phyloP scores from a whole-genome alignment of 2,113 vertebrate species.

The Steatornis caripensis region DNA sequence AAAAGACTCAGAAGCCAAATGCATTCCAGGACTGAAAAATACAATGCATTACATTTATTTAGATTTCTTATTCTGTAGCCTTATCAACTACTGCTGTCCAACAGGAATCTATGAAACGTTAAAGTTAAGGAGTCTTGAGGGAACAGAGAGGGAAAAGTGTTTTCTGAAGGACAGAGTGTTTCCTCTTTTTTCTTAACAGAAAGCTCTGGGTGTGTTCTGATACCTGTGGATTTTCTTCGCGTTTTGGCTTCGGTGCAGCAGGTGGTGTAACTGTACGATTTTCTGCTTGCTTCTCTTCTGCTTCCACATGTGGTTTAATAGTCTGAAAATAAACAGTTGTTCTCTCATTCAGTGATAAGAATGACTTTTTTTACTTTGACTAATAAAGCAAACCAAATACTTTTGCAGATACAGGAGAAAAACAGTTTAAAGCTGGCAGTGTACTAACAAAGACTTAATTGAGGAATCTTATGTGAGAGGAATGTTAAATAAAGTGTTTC shows the following conservation, averaged over 20 bases:
- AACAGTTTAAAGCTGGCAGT: background rate
- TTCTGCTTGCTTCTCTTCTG: constrained; percentile 82
- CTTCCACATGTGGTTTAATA: constrained; percentile 85
- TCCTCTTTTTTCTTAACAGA: background rate
- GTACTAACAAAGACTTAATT: background rate
- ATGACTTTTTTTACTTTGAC: background rate
- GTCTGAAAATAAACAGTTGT: constrained; percentile 70
- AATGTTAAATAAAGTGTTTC: background rate
- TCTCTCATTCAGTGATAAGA: background rate
- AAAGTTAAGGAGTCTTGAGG: background rate
- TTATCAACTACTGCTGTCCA: background rate
- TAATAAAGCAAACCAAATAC: constrained; percentile 18
- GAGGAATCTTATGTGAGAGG: background rate
- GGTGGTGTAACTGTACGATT: constrained; percentile 80
- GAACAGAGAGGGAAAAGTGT: background rate
- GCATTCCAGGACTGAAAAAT: background rate
- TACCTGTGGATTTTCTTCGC: constrained; percentile 96
- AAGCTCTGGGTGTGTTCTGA: background rate
- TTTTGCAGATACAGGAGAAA: background rate
- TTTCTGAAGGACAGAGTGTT: background rate
- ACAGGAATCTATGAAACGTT: background rate
- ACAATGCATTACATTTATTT: background rate
- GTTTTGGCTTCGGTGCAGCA: constrained; percentile 88
- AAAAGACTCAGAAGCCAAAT: background rate
- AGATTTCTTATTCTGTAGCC: background rate